These are phyloP conservation scores for Abrostola tripartita DNA, from an alignment of 2,888 invertebrate species.

Conservation along the genomic window DNA sequence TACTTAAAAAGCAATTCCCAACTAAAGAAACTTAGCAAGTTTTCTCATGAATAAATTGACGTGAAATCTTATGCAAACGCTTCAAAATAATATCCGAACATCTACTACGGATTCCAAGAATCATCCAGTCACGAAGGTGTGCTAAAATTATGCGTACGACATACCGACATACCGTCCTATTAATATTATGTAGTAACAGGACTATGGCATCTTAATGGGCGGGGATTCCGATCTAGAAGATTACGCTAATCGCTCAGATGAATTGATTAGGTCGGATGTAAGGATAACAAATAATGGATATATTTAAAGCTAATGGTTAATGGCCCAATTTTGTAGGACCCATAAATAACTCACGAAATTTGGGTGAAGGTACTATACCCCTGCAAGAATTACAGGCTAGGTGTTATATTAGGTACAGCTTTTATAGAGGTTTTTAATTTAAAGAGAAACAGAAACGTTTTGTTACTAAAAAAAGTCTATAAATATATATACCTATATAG, in stretches of 20 bases:
- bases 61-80: not conserved
- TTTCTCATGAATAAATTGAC: too few relatives aligned
- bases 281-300: slow-evolving; percentile 7
- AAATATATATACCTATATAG: too few relatives aligned
- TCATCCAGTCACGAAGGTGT: slow-evolving; percentile 59
- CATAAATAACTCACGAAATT: too few relatives aligned
- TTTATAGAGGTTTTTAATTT: too few relatives aligned
- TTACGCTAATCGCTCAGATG: slow-evolving; percentile 40
- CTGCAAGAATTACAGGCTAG: too few relatives aligned
- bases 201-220: slow-evolving; percentile 69
- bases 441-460: too few relatives aligned
- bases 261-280: slow-evolving; percentile 25
- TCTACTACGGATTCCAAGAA: slow-evolving; percentile 46
- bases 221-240: slow-evolving; percentile 61
- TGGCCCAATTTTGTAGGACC: too few relatives aligned
- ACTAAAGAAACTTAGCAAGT: too few relatives aligned
- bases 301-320: slow-evolving; percentile 8
- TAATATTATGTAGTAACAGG: slow-evolving; percentile 63
- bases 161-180: slow-evolving; percentile 72
- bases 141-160: slow-evolving; percentile 71
- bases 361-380: too few relatives aligned
- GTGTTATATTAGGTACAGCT: too few relatives aligned
- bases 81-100: slow-evolving; percentile 43
- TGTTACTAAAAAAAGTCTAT: too few relatives aligned
- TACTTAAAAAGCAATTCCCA: too few relatives aligned